phyloP scores from a whole-genome alignment of 2,797 vertebrate species.

The Melanotaenia parkinsoni region DNA sequence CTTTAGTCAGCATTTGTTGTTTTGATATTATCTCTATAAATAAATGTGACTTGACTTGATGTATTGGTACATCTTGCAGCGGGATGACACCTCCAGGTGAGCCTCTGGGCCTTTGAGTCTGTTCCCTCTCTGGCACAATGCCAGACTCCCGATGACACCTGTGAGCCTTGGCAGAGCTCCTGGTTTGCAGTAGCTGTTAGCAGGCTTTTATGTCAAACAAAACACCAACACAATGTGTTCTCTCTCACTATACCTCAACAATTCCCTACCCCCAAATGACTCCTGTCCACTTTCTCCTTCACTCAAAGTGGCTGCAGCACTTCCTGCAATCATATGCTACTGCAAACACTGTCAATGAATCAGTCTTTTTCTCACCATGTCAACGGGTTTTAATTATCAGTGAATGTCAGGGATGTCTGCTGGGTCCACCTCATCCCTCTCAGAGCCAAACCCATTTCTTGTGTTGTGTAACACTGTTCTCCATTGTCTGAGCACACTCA shows the following conservation, averaged over 20 bases:
- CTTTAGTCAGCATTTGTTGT: neutral
- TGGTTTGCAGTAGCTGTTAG: constrained; percentile 75
- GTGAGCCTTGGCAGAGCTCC: constrained; percentile 75
- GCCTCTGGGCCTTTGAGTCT: constrained; percentile 59
- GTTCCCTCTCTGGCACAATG: constrained; percentile 52
- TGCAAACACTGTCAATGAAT: constrained; percentile 64
- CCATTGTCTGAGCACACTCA: constrained; percentile 72
- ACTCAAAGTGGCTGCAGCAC: constrained; percentile 46
- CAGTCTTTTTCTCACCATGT: constrained; percentile 67
- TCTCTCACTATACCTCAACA: constrained; percentile 52
- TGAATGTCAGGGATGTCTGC: constrained; percentile 80
- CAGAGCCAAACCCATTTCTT: constrained; percentile 72
- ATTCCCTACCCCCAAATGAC: constrained; percentile 56
- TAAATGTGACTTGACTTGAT: constrained; percentile 13
- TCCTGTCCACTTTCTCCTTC: constrained; percentile 64
- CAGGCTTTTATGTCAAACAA: constrained; percentile 75
- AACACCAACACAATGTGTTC: constrained; percentile 67
- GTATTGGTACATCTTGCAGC: constrained; percentile 41
- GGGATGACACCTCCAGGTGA: constrained; percentile 55
- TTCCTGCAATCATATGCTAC: constrained; percentile 53
- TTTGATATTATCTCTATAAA: neutral
- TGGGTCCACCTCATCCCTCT: constrained; percentile 67
- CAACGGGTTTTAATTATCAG: constrained; percentile 74
- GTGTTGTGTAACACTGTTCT: constrained; percentile 75
- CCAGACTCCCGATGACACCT: constrained; percentile 75